phyloP scores from a whole-genome alignment of 2,888 invertebrate species.

The Amblyjoppa fuscipennis region DNA sequence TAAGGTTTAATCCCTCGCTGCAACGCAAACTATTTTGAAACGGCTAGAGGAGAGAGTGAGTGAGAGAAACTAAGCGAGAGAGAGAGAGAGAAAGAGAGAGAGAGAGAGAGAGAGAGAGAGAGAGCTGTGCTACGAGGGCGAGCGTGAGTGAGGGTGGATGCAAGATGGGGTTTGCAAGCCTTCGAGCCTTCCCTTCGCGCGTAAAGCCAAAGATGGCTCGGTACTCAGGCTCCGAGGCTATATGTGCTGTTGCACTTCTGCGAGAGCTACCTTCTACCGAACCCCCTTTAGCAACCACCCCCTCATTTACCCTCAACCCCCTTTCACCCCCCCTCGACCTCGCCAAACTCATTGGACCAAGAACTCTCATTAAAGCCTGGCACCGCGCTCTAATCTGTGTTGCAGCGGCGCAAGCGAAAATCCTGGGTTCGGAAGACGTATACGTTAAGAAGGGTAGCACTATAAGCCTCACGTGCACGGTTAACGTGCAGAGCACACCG shows the following conservation, averaged over 20 bases:
- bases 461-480: constrained; percentile 94
- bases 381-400: constrained; percentile 81
- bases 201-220: constrained; percentile 54
- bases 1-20: constrained; percentile 63
- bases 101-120: not conserved
- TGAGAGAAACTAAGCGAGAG: not conserved
- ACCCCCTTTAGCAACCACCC: not conserved
- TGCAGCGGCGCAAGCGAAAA: constrained; percentile 94
- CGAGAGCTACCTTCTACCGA: constrained; percentile 27
- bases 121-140: not conserved
- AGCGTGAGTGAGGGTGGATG: not conserved
- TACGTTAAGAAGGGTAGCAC: constrained; percentile 96
- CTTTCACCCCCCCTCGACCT: constrained; percentile 45
- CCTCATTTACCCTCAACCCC: constrained; percentile 25
- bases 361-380: constrained; percentile 67
- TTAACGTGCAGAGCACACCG: constrained; percentile 94
- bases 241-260: constrained; percentile 41
- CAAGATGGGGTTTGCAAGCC: constrained; percentile 20
- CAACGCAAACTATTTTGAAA: constrained; percentile 63
- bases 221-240: constrained; percentile 33
- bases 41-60: constrained; percentile 9
- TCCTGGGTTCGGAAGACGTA: constrained; percentile 94
- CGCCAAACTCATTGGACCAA: constrained; percentile 62
- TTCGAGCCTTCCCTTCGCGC: constrained; percentile 45
- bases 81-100: not conserved